A percentile compares a stretch with the other conserved stretches of the same genome.
phyloP scores from a whole-genome alignment of 1,140 invertebrate genomes.

The Drosophila kohkoa region DNA sequence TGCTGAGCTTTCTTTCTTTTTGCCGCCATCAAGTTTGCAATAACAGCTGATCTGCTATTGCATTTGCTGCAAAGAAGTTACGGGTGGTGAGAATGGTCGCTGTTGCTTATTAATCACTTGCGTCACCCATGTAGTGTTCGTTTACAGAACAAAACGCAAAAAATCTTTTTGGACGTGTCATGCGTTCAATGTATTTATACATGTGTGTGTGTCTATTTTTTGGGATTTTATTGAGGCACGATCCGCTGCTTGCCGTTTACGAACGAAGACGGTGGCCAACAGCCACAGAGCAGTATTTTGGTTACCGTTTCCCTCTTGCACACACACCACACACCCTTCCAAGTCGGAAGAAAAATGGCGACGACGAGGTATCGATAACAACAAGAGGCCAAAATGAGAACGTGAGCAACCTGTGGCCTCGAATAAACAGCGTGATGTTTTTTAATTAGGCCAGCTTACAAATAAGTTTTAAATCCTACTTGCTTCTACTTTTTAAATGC shows the following conservation, averaged over 20 bases:
- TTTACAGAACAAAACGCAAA: conserved; percentile 35
- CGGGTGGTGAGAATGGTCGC: conserved; percentile 7
- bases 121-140: conserved; percentile 65
- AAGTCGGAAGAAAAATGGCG: conserved; percentile 78
- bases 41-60: conserved; percentile 75
- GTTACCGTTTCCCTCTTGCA: conserved; percentile 69
- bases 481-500: conserved; percentile 1
- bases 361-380: conserved; percentile 80
- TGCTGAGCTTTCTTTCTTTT: conserved; percentile 21
- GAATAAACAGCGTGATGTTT: neutral
- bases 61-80: conserved; percentile 37
- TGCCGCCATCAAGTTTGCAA: conserved; percentile 39
- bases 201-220: conserved; percentile 48
- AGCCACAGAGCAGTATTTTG: conserved; percentile 68
- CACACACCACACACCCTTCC: conserved; percentile 60
- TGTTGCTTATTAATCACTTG: conserved; percentile 64
- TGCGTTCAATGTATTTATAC: conserved; percentile 27
- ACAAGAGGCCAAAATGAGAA: conserved; percentile 57
- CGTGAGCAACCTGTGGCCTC: conserved; percentile 67
- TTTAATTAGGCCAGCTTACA: neutral
- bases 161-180: conserved; percentile 45
- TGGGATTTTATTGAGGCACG: conserved; percentile 58
- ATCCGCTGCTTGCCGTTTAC: conserved; percentile 46
- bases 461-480: no score
- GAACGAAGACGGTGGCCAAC: conserved; percentile 29